Percentiles rank a stretch among this genome's conserved stretches.
Conservation (phyloP, 2,113 vertebrate species). For the Elaphurus davidianus region DNA sequence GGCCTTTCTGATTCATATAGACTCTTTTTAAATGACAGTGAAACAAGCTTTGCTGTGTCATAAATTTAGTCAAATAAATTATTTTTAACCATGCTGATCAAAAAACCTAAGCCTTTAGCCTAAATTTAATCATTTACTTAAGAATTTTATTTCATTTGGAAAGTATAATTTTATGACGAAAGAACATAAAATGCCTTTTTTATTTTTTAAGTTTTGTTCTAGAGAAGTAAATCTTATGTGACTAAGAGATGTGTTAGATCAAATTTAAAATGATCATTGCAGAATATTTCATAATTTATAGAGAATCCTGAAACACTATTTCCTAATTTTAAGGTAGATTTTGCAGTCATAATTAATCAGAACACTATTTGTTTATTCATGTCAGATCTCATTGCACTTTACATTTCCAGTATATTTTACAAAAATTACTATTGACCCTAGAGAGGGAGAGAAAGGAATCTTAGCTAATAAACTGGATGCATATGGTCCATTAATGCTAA, state of each 20-base stretch:
- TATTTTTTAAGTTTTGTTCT: background rate
- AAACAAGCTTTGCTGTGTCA: background rate
- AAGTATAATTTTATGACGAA: background rate
- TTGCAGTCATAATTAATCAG: background rate
- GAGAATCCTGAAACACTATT: background rate
- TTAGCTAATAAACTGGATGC: constrained; percentile 35
- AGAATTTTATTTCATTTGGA: background rate
- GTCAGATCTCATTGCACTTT: background rate
- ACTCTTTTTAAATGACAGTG: background rate
- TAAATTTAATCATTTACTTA: constrained; percentile 5
- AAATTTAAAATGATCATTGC: background rate
- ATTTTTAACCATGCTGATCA: background rate
- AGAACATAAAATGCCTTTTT: background rate
- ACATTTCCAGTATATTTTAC: constrained; percentile 10
- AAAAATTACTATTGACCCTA: background rate
- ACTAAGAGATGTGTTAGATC: background rate
- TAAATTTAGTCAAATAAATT: background rate
- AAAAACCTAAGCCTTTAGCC: background rate
- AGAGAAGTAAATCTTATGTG: background rate
- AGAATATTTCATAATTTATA: background rate
- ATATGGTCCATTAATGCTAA: constrained; percentile 38
- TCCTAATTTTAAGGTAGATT: background rate
- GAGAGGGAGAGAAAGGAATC: background rate
- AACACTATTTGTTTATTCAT: constrained; percentile 1
- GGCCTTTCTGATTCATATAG: background rate